Conservation (phyloP, 1,140 invertebrate species). For the Phymastichus coffea region DNA sequence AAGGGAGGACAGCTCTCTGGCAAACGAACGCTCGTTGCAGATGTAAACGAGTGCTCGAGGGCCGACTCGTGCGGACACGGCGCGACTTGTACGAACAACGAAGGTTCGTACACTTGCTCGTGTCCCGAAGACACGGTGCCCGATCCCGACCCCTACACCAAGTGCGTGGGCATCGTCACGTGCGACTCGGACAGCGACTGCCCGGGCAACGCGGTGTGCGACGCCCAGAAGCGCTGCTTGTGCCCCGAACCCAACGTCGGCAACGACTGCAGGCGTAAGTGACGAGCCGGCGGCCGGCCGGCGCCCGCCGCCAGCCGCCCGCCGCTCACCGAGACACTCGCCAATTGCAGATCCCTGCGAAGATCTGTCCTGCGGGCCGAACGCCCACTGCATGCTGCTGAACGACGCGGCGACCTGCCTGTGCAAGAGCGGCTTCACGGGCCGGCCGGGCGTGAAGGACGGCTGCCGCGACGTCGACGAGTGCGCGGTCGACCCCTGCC, state of each 20-base stretch:
- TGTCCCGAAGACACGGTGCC: constrained; percentile 80
- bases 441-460: constrained; percentile 63
- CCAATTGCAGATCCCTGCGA: constrained; percentile 92
- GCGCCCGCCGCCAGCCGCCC: too few species aligned
- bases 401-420: constrained; percentile 81
- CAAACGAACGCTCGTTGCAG: too few species aligned
- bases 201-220: constrained; percentile 86
- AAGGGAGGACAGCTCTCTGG: too few species aligned
- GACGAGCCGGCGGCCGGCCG: too few species aligned
- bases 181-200: constrained; percentile 77
- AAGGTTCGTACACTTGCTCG: constrained; percentile 75
- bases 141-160: constrained; percentile 77
- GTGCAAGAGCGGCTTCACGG: constrained; percentile 76
- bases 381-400: constrained; percentile 85
- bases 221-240: constrained; percentile 72
- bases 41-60: constrained; percentile 80
- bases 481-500: constrained; percentile 76
- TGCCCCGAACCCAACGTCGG: constrained; percentile 89
- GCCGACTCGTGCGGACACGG: constrained; percentile 71
- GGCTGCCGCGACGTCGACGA: constrained; percentile 89
- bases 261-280: constrained; percentile 87
- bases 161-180: constrained; percentile 77
- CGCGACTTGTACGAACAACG: constrained; percentile 76
- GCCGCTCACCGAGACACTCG: too few species aligned
- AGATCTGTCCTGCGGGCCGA: constrained; percentile 77